These are phyloP conservation scores for Drosophila melanosoma DNA, from an alignment of 2,888 invertebrate species.

Conservation along the genomic window DNA sequence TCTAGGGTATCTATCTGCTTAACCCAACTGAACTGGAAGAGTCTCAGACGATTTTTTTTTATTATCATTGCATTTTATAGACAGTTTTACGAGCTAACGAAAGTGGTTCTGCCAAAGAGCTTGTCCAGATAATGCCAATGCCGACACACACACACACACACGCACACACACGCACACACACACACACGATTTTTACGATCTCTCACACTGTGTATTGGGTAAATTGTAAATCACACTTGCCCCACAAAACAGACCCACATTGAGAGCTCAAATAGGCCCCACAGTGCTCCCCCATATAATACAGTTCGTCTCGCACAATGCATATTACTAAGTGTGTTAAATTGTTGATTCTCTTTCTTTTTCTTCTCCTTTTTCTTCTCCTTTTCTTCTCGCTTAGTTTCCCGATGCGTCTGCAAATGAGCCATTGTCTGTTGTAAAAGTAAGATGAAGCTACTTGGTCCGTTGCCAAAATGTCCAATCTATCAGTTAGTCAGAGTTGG, in stretches of 20 bases:
- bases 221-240: conserved; percentile 74
- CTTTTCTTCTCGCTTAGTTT: conserved; percentile 35
- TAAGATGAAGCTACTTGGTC: conserved; percentile 41
- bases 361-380: conserved; percentile 5
- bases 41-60: conserved; percentile 45
- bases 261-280: conserved; percentile 26
- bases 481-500: conserved; percentile 19
- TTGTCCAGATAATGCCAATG: conserved; percentile 63
- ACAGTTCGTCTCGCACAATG: conserved; percentile 40
- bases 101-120: conserved; percentile 74
- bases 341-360: conserved; percentile 58
- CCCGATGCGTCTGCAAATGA: conserved; percentile 72
- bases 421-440: conserved; percentile 61
- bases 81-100: conserved; percentile 80
- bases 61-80: conserved; percentile 81
- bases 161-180: conserved; percentile 29
- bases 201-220: conserved; percentile 52
- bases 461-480: conserved; percentile 51
- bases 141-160: conserved; percentile 47
- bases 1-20: conserved; percentile 1
- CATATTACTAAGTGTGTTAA: conserved; percentile 70
- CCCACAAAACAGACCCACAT: conserved; percentile 56
- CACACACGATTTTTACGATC: conserved; percentile 66
- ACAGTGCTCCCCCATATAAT: conserved; percentile 24
- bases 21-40: background rate